These are phyloP conservation scores for Cephus rjabovi DNA, from an alignment of 2,888 invertebrate species.

Conservation along the genomic window DNA sequence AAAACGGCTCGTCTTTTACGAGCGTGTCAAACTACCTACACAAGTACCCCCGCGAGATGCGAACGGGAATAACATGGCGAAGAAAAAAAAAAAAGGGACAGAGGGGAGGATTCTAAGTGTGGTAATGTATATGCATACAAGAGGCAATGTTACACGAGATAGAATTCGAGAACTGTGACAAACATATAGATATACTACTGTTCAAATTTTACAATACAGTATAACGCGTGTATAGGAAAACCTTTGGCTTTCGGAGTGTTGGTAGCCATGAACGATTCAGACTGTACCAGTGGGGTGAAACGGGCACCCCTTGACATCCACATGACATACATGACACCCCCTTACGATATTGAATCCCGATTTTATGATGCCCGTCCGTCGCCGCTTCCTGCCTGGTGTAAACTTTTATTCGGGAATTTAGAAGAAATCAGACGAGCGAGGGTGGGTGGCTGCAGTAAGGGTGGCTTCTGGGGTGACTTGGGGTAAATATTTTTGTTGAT, in stretches of 20 bases:
- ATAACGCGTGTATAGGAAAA: neutral
- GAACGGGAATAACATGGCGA: slow-evolving; percentile 10
- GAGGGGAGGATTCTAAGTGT: slow-evolving; percentile 9
- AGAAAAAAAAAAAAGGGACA: slow-evolving; percentile 2
- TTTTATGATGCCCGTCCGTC: slow-evolving; percentile 54
- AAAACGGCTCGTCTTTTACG: slow-evolving; percentile 65
- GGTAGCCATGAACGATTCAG: neutral
- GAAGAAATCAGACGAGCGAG: slow-evolving; percentile 55
- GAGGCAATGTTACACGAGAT: neutral
- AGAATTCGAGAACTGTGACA: neutral
- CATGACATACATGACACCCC: slow-evolving; percentile 44
- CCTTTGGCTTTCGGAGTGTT: neutral
- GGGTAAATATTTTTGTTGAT: neutral
- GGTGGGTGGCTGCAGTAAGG: neutral
- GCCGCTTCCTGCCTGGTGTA: slow-evolving; percentile 51
- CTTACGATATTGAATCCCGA: slow-evolving; percentile 61
- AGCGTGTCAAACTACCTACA: slow-evolving; percentile 63
- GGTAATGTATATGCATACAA: neutral
- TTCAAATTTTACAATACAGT: neutral
- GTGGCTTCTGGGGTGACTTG: neutral
- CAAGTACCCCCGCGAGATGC: slow-evolving; percentile 29
- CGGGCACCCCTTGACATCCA: slow-evolving; percentile 43
- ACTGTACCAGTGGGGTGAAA: slow-evolving; percentile 20
- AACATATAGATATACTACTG: neutral
- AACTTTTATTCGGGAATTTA: slow-evolving; percentile 65